A percentile compares a stretch with the other conserved stretches of the same genome.
Conservation (phyloP, 2,113 vertebrate genomes). For the Dicrurus megarhynchus region DNA sequence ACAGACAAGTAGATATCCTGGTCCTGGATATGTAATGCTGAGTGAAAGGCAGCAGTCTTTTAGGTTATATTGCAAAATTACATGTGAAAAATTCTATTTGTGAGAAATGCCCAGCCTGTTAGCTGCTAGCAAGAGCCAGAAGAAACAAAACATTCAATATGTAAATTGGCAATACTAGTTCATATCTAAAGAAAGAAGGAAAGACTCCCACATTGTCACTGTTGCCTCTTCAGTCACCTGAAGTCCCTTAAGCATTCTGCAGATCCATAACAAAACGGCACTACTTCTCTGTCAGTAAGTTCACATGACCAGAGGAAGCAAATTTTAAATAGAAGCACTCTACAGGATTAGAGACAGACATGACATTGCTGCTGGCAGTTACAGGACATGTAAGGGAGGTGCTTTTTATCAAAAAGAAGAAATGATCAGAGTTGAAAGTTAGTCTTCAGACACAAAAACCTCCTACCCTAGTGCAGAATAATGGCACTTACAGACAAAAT, state of each 20-base stretch:
- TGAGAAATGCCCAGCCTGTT: not conserved
- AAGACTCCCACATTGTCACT: not conserved
- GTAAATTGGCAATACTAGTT: not conserved
- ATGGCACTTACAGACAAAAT: slow-evolving; percentile 20
- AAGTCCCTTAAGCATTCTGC: not conserved
- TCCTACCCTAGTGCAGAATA: slow-evolving; percentile 28
- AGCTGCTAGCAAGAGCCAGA: not conserved
- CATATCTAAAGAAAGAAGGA: not conserved
- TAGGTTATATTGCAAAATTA: not conserved
- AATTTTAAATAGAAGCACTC: not conserved
- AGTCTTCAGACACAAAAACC: slow-evolving; percentile 32
- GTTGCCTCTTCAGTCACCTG: not conserved
- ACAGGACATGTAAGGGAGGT: not conserved
- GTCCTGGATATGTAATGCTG: not conserved
- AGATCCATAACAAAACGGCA: not conserved
- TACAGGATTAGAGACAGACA: not conserved
- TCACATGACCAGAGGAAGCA: not conserved
- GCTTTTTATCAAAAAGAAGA: not conserved
- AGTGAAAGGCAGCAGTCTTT: not conserved
- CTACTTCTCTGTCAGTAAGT: not conserved
- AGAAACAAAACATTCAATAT: not conserved
- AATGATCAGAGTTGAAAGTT: not conserved
- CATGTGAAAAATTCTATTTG: not conserved
- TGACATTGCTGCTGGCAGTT: not conserved
- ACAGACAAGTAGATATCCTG: not conserved